A percentile compares a stretch with the other conserved stretches of the same genome.
These are phyloP conservation scores for Taenioides sp. DNA, from an alignment of 2,797 vertebrate species.

Conservation along the genomic window DNA sequence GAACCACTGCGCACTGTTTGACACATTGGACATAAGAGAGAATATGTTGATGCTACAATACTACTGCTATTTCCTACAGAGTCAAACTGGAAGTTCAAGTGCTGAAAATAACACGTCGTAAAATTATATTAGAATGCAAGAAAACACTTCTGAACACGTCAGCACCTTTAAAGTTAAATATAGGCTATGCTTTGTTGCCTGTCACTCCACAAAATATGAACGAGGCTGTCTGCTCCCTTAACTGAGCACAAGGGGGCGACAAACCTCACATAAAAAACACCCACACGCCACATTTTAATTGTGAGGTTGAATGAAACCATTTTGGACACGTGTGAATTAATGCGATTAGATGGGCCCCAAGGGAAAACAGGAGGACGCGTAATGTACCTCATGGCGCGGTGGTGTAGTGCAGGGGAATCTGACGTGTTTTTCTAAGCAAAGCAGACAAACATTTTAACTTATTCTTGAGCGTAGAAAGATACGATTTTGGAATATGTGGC, in stretches of 20 bases:
- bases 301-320: conserved; percentile 29
- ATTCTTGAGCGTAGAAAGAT: neutral
- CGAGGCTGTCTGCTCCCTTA: neutral
- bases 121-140: too few relatives aligned
- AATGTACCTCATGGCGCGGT: neutral
- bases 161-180: neutral
- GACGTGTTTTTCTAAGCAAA: neutral
- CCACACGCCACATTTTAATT: neutral
- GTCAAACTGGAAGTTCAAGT: too few relatives aligned
- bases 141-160: too few relatives aligned
- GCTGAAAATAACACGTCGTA: too few relatives aligned
- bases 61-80: too few relatives aligned
- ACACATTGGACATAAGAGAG: too few relatives aligned
- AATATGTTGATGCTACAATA: too few relatives aligned
- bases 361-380: neutral
- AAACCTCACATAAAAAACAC: conserved; percentile 45
- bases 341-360: neutral
- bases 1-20: too few relatives aligned
- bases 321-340: conserved; percentile 32
- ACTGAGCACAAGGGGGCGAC: conserved; percentile 66
- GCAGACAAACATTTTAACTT: neutral
- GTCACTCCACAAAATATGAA: neutral
- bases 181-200: neutral
- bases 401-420: neutral
- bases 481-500: neutral